Base-by-base conservation (phyloP, 2,113 vertebrate species). In the Hymenochirus boettgeri region DNA sequence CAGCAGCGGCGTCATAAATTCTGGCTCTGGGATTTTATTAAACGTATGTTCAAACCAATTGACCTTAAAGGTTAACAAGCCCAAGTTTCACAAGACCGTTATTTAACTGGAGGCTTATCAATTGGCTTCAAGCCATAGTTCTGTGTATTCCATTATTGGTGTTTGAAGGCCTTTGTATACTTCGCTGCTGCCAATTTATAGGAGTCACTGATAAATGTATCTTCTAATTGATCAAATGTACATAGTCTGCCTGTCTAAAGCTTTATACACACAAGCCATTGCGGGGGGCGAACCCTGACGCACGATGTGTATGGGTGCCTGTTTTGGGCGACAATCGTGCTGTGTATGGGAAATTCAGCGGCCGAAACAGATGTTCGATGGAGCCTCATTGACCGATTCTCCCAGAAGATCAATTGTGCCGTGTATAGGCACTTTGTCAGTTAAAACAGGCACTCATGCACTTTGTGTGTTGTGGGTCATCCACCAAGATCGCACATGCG, bases 31-130 rank as follows among this genome's bases (percentile, higher is more conserved):
- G 87, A 91, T 89, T 91, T 91, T 88, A 90, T 91, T 89, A 90
- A 91, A 91, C 84, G 86, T 90, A 90, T 91, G 89, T 89, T 91
- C 87, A 85, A 89, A 91, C 88, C 88, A 90, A 87, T 90, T 91
- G 88, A 91, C 89, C 88, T 89, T 83, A 88, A 88, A 91, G 87
- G 89, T 91, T 91, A 91, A 91, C 88, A 90, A 89, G 87, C 88
- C 83, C 83, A 89, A 90, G 87, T 90, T 88, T 87, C 88, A 86
- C 87, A 88, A 86, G 85, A 88, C 87, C 87, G 89, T 91, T 90
- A 91, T 87, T 90, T 88, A 88, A 88, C 88, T 85, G 85, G 63
- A 83, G 86, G 85, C 87, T 90, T 89, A 90, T 88, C 86, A 82
- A 81, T 85, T 83, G 86, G 80, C 82, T 63, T 75, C 80, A 39